Base-by-base conservation (phyloP, 2,113 vertebrate genomes). In the Kobus ellipsiprymnus region DNA sequence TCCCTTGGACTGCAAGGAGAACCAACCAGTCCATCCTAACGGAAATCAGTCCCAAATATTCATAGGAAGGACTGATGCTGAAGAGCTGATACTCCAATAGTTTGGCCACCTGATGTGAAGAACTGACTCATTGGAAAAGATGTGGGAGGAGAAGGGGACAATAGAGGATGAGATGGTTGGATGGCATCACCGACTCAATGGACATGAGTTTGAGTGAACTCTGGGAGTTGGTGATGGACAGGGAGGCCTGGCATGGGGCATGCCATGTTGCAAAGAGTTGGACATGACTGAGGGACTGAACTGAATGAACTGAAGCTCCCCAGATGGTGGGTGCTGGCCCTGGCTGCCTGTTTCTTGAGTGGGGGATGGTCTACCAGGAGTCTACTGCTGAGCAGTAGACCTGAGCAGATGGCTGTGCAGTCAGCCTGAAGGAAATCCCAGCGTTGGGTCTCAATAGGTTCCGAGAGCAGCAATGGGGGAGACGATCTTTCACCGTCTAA, bases 221-320 rank as follows among this genome's bases (percentile, higher is more conserved):
- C 19, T 1, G 1, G 67, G 10, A 71, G 67, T 40, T 71, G 67
- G 67, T 71, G n/a, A 40, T 21, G n/a, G 67, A 71, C 19, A 40
- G 10, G 5, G n/a, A 71, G 36, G 10, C n/a, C 19, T 40, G 19
- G 67, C 10, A 1, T 71, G 67, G 19, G 40, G n/a, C 21, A 40
- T 0, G 3, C 10, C 67, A 23, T 40, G 19, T 40, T 5, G 10
- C 19, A 23, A n/a, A n/a, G n/a, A 71, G 67, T 71, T 0, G 5
- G 67, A 40, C 19, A 71, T 0, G 2, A 74, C 67, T 74, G 67
- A 74, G 21, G 2, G 67, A 71, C n/a, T 74, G 19, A 74, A 71
- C 9, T 71, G 17, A 67, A n/a, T n/a, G 64, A 71, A 74, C 67
- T 23, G 67, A 74, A 74, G n/a, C 19, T 74, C 88, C n/a, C 30